Percentiles rank a stretch among this genome's conserved stretches.
Evolutionary conservation across 2,113 vertebrate species (phyloP).

Genomic region (Aptenodytes forsteri): DNA sequence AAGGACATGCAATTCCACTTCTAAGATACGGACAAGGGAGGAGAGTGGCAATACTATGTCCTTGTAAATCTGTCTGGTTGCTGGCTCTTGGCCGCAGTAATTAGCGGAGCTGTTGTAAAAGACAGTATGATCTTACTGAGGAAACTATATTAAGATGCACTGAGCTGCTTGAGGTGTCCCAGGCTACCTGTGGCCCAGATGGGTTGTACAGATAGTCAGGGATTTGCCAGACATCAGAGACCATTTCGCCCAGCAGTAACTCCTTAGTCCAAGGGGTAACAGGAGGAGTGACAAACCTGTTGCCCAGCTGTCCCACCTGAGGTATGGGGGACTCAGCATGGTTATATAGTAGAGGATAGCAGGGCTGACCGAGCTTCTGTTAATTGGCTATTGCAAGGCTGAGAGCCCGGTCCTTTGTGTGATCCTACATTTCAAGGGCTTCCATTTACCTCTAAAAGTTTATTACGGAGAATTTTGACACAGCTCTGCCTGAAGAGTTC

Average conservation of each 20-base stretch:
- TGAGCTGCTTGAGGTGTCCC: background rate
- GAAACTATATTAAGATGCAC: background rate
- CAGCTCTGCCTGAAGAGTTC: background rate
- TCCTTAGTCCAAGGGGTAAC: background rate
- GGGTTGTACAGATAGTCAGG: background rate
- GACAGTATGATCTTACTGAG: background rate
- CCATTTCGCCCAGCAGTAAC: rapidly evolving
- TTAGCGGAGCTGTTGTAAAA: conserved; percentile 19
- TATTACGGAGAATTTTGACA: background rate
- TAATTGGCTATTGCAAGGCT: background rate
- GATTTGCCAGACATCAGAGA: background rate
- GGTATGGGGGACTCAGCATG: background rate
- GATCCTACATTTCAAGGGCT: background rate
- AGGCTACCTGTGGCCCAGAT: background rate
- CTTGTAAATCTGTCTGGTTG: background rate
- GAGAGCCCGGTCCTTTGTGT: background rate
- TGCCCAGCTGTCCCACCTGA: background rate
- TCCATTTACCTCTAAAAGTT: background rate
- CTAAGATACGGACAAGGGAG: background rate
- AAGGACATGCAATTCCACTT: background rate
- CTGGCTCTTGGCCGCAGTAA: conserved; percentile 28
- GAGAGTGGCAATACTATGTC: background rate
- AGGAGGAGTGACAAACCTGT: background rate
- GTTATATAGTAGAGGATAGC: background rate
- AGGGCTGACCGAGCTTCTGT: background rate